Base-by-base conservation (phyloP, 2,888 invertebrate genomes). In the Ormia ochracea region DNA sequence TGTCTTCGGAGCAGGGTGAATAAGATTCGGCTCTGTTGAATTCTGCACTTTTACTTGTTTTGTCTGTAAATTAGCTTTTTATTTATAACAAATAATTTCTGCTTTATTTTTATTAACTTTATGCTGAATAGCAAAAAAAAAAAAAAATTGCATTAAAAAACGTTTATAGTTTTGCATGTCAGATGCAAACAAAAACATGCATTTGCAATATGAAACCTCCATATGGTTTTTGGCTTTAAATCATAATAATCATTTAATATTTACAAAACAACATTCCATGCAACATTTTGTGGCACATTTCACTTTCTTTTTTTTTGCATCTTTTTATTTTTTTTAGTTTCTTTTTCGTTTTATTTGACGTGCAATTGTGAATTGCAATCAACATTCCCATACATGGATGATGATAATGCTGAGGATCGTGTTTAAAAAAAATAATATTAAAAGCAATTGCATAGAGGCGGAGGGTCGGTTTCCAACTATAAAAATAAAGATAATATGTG, bases 251-350 rank as follows among this genome's bases (percentile, higher is more conserved):
- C 54, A 72, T 48, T 80, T 72, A 38, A 14, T 21, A 61, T 65
- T 69, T 74, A 33, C n/a, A 45, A 66, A 68, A 76, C 72, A 68
- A 43, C 80, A 80, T 80, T 80, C 80, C 76, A 43, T 73, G 73
- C 76, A 76, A 76, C 72, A 80, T 76, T 72, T 80, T 76, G 75
- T 76, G 76, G 76, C 76, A 80, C 72, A 80, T 80, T 80, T 80
- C 72, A 80, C 80, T 80, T 80, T 80, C 80, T 76, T 80, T 75
- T 75, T 14, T 48, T 59, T 28, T 50, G 10, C 7, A 23, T 48
- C 23, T 19, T 36, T 63, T 50, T 61, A 7, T 38, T 26, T 48
- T 21, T 74, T 73, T 72, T 33, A 43, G 50, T 50, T 52, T 48
- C 2, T 28, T 28, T 17, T 21, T 36, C 48, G n/a, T 23, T n/a